A percentile compares a stretch with the other conserved stretches of the same genome.
Conservation (phyloP, 2,113 vertebrate genomes). For the Cyprinodon tularosa region DNA sequence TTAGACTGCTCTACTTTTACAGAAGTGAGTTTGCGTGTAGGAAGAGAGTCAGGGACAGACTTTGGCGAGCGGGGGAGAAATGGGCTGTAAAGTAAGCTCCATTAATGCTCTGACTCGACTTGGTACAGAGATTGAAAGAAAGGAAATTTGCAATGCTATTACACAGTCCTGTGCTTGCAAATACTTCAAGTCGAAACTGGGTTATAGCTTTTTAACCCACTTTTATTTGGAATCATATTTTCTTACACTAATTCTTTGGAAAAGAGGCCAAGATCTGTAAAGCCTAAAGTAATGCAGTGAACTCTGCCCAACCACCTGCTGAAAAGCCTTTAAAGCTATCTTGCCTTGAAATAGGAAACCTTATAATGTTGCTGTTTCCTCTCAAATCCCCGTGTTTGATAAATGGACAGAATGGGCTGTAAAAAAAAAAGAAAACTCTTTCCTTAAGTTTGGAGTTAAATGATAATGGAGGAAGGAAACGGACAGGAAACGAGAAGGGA, state of each 20-base stretch:
- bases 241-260: neutral
- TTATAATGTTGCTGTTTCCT: neutral
- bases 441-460: slow-evolving; percentile 49
- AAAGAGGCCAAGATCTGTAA: slow-evolving; percentile 16
- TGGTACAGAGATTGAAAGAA: slow-evolving; percentile 18
- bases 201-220: neutral
- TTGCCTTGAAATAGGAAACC: neutral
- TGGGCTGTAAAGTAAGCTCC: slow-evolving; percentile 51
- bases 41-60: slow-evolving; percentile 43
- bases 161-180: slow-evolving; percentile 9
- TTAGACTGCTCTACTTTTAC: slow-evolving; percentile 68
- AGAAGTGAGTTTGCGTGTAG: slow-evolving; percentile 33
- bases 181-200: slow-evolving; percentile 4
- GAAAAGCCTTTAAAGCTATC: neutral
- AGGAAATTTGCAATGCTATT: slow-evolving; percentile 14
- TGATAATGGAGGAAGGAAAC: slow-evolving; percentile 59
- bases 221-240: neutral
- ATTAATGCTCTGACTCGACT: slow-evolving; percentile 47
- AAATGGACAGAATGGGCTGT: neutral
- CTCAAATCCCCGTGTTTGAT: neutral
- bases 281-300: neutral
- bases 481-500: slow-evolving; percentile 53
- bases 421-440: slow-evolving; percentile 15
- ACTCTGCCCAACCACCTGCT: neutral
- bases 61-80: slow-evolving; percentile 38